Conservation (phyloP, 2,888 invertebrate species). For the Mythimna lalbum region DNA sequence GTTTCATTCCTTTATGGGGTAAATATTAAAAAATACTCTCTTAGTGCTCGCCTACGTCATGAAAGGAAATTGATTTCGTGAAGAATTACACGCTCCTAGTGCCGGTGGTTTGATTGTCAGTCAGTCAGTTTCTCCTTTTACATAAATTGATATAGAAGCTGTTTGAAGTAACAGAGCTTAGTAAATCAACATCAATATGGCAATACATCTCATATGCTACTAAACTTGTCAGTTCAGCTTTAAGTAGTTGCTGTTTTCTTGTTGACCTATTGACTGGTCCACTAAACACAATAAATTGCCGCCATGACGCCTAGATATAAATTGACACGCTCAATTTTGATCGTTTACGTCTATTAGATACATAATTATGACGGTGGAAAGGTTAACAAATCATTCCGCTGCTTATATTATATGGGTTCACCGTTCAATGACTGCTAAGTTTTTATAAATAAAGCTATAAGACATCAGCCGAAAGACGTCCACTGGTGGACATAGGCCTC, state of each 20-base stretch:
- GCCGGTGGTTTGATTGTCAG: too few relatives aligned
- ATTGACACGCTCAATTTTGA: slow-evolving; percentile 43
- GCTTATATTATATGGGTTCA: not conserved
- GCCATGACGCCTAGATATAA: slow-evolving; percentile 26
- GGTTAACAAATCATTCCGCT: slow-evolving; percentile 22
- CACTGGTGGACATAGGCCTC: too few relatives aligned
- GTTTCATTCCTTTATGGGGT: too few relatives aligned
- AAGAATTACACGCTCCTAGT: too few relatives aligned
- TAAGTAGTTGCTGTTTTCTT: slow-evolving; percentile 14
- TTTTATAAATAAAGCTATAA: not conserved
- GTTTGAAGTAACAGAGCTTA: not conserved
- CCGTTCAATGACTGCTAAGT: not conserved
- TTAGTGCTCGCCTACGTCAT: too few relatives aligned
- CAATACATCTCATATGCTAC: not conserved
- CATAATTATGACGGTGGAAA: slow-evolving; percentile 9
- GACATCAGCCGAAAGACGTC: too few relatives aligned
- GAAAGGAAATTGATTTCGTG: too few relatives aligned
- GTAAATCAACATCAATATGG: not conserved
- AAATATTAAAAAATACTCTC: too few relatives aligned
- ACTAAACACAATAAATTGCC: slow-evolving; percentile 34
- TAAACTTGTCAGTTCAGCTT: not conserved
- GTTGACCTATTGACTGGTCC: slow-evolving; percentile 36
- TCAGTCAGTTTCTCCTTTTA: too few relatives aligned
- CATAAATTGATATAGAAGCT: too few relatives aligned
- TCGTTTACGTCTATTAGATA: slow-evolving; percentile 27